Base-by-base conservation (phyloP, 2,113 vertebrate species). In the Heterochromis multidens region DNA sequence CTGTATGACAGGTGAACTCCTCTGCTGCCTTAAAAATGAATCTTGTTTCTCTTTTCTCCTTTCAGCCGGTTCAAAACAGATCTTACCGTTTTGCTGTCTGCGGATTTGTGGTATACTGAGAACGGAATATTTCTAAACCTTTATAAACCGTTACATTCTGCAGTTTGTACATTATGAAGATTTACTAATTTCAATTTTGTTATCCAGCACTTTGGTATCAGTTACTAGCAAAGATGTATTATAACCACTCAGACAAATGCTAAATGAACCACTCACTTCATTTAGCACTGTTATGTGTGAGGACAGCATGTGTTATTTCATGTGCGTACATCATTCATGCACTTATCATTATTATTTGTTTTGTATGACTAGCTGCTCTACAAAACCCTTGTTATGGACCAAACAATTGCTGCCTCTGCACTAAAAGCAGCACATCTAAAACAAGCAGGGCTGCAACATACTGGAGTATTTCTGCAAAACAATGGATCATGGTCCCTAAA, bases 1-100 rank as follows among this genome's bases (percentile, higher is more conserved):
- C 62, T 29, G 31, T 62, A 56, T 61, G 57, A 81, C 79, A 87
- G 81, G 74, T 23, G 29, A 74, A 83, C 81, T 81, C 59, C 56
- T 81, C 59, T 6, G 33, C 7, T 3, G 27, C 21, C 33, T 14
- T 12, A 40, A 62, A 84, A 65, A 81, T 8, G 0, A 43, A 62
- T 43, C 62, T 49, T 1, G 72, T 86, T 79, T 58, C 29, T 79
- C 81, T 81, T 80, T 8, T 13, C 35, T 61, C 52, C 40, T 6
- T 13, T 57, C 25, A 81, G 63, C 77, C 57, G 61, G 21, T 43
- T 63, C n/a, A 72, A 78, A 85, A 76, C 17, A 8, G 8, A 67
- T 80, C 23, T 81, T 1, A 46, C 40, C 52, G 56, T 82, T 37
- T 33, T 52, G 57, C 63, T 49, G 23, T 80, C 13, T 58, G 33